Percentiles rank a stretch among this genome's conserved stretches.
Evolutionary conservation across 2,888 invertebrate species (phyloP).

Genomic region (Drosophila barbarae): DNA sequence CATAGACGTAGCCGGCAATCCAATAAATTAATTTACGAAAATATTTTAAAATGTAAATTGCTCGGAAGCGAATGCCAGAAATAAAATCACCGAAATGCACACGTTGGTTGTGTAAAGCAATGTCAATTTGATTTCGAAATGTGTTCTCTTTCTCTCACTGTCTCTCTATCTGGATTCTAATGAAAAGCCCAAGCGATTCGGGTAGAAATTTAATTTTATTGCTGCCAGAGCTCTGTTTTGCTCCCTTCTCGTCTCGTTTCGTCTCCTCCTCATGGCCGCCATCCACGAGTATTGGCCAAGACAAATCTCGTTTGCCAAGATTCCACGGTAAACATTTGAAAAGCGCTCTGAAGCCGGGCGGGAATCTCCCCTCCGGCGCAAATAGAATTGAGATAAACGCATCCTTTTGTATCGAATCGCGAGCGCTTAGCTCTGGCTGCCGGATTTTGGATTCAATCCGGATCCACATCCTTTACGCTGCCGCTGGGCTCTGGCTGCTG

Average conservation of each 20-base stretch:
- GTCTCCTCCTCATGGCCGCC: background rate
- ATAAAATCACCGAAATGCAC: constrained; percentile 23
- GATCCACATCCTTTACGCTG: constrained; percentile 5
- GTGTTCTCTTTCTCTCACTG: background rate
- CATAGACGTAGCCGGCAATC: constrained; percentile 13
- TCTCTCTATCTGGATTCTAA: constrained; percentile 26
- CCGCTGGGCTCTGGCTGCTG: constrained; percentile 7
- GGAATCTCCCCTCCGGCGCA: constrained; percentile 45
- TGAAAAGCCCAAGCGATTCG: constrained; percentile 18
- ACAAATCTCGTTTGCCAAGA: constrained; percentile 51
- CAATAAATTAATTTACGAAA: constrained; percentile 38
- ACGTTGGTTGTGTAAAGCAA: constrained; percentile 15
- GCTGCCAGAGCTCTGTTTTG: constrained; percentile 18
- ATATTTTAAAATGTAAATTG: constrained; percentile 33
- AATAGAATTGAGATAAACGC: constrained; percentile 72
- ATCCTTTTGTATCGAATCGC: constrained; percentile 71
- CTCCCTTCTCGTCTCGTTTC: background rate
- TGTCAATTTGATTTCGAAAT: constrained; percentile 21
- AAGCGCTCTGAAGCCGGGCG: constrained; percentile 55
- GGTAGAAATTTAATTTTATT: constrained; percentile 34
- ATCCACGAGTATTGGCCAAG: constrained; percentile 15
- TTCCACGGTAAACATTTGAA: constrained; percentile 67
- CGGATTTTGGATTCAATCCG: constrained; percentile 32
- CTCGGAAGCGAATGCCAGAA: constrained; percentile 2
- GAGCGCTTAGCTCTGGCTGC: constrained; percentile 40